Evolutionary conservation across 2,888 invertebrate species (phyloP).

Genomic region (Xestia rhomboidea): DNA sequence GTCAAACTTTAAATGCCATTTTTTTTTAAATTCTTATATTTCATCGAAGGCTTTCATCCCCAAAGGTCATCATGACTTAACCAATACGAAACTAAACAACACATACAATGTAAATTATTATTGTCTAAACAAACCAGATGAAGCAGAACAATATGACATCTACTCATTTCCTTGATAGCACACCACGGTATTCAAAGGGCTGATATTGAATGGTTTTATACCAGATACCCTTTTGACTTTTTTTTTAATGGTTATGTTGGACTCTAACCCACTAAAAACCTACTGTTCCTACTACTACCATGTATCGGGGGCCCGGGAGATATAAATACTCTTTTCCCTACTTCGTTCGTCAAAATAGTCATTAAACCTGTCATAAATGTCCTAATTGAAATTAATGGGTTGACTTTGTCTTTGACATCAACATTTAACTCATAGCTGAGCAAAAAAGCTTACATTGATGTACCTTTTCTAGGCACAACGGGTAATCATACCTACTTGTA

Average conservation of each 20-base stretch:
- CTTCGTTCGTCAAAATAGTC: not conserved
- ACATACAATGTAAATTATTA: too few species aligned
- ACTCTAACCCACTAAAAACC: too few species aligned
- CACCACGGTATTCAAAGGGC: not conserved
- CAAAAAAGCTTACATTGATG: not conserved
- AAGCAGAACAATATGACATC: not conserved
- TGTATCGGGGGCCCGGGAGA: too few species aligned
- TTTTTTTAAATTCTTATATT: too few species aligned
- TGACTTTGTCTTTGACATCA: not conserved
- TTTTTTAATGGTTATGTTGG: too few species aligned
- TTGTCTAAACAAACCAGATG: too few species aligned
- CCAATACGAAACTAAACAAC: too few species aligned
- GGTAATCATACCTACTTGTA: not conserved
- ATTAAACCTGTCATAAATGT: not conserved
- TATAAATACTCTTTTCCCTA: not conserved
- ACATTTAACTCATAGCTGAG: not conserved
- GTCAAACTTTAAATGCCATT: too few species aligned
- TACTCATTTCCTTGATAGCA: not conserved
- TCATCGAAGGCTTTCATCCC: too few species aligned
- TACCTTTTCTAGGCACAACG: not conserved
- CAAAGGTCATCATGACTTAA: too few species aligned
- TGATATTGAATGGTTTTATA: not conserved
- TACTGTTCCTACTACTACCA: too few species aligned
- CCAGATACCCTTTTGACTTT: not conserved
- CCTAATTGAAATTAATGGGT: not conserved